Evolutionary conservation across 2,888 invertebrate species (phyloP), one percentile per base, ranked within the genome.

Genomic region (Melanchra persicariae): DNA sequence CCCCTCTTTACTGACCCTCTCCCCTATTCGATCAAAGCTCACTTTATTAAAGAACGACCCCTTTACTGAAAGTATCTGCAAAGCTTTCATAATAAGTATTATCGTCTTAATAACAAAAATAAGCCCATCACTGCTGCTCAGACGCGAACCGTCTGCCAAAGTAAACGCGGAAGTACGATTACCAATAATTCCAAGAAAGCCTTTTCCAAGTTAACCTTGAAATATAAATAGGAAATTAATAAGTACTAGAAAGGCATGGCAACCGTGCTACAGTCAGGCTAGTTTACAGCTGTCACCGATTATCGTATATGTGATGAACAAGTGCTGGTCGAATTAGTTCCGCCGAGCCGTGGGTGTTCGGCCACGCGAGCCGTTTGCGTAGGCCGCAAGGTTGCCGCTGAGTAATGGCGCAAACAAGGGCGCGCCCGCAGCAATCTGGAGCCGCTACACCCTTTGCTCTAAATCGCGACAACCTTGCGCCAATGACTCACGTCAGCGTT

Each of bases 361-460:
- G 52, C 60, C 63, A 60, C 58, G 64, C 49, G 63, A 55, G 69
- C 58, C 37, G 81, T 69, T 71, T 75, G 66, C 72, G 70, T 82
- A 63, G 83, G 69, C 37, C 47, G 57, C 84, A 85, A 84, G 85
- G 86, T 79, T 84, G 78, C 81, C n/a, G 37, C 68, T 89, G 88
- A 90, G 82, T 81, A 90, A 89, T 90, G 87, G 88, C 57, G 84
- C 85, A 91, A 90, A 90, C 83, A 91, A 30, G 69, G 91, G 90
- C 34, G 89, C 81, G 89, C 73, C 86, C 61, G 83, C 73, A 79
- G 79, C 86, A 87, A 87, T 86, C 87, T 84, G 82, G 68, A 67
- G 67, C 77, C 67, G 77, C 59, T 78, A 75, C 87, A 87, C 86
- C 85, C 85, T 77, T 86, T 79, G 76, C 81, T 79, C 79, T 74